These are phyloP conservation scores for Cygnus atratus DNA, from an alignment of 2,113 vertebrate genomes.

Conservation along the genomic window DNA sequence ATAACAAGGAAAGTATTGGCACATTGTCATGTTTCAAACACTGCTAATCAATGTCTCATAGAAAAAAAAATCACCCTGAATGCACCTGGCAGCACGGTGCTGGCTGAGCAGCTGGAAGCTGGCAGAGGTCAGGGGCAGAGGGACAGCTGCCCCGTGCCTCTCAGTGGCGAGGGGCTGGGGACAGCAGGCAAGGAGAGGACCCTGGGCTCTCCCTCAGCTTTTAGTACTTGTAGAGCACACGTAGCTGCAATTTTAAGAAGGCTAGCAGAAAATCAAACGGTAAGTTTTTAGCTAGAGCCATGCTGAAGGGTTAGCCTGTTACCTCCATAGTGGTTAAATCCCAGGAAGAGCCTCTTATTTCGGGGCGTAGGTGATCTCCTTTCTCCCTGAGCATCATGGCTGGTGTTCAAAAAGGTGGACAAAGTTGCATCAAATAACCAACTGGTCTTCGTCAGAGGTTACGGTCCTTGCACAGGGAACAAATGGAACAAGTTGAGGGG, in stretches of 20 bases:
- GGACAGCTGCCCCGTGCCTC: too few species aligned
- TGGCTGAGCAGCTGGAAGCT: neutral
- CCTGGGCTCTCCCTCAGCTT: neutral
- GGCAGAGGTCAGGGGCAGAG: too few species aligned
- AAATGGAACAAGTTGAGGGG: neutral
- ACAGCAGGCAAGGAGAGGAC: neutral
- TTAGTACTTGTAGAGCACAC: fast-evolving
- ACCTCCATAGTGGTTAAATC: neutral
- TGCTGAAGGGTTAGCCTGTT: neutral
- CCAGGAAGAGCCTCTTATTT: neutral
- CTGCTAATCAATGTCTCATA: constrained; percentile 33
- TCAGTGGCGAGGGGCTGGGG: too few species aligned
- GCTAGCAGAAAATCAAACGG: too few species aligned
- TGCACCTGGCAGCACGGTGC: neutral
- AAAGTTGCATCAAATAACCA: neutral
- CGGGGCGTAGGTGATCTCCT: neutral
- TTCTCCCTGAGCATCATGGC: neutral
- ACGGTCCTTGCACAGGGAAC: neutral
- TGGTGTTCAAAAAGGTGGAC: neutral
- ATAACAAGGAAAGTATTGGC: constrained; percentile 37
- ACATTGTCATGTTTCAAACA: constrained; percentile 49
- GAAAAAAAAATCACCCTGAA: neutral
- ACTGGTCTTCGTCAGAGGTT: neutral
- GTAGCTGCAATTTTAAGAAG: neutral
- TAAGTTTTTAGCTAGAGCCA: neutral